Base-by-base conservation (phyloP, 1,140 invertebrate species). In the Euwallacea similis region DNA sequence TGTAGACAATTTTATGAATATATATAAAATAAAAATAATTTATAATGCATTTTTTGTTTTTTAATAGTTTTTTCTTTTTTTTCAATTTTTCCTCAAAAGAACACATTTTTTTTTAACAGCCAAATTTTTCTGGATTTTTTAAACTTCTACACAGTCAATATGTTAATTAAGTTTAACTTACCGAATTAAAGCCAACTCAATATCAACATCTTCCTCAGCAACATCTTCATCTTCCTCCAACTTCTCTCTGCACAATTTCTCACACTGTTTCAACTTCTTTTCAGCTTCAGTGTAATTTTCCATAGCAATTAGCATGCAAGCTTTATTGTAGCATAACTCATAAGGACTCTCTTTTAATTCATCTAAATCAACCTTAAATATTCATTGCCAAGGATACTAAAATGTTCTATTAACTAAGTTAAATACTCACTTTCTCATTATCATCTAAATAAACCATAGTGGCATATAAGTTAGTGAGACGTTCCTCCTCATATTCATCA, bases 401-500 rank as follows among this genome's bases (percentile, higher is more conserved):
- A 33, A 33, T 33, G 21, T 33, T 33, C 1, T 33, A 33, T 33
- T 33, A 53, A 53, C 0, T 53, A 42, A 58, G 33, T 33, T 33
- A 33, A 42, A 58, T n/a, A 46, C n/a, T 42, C 83, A 90, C 89
- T 47, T 86, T 87, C 75, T 85, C 85, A 69, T 86, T 83, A 54
- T 83, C 73, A n/a, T 85, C 83, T n/a, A 97, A 82, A 76, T 93
- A 91, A 15, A 93, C 91, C 53, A 93, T 85, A 63, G 95, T 95
- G 11, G 96, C 96, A 67, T 92, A 88, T 76, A 98, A 87, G 85
- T 98, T 98, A 0, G 96, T 93, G 81, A 94, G 88, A 59, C 96
- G 87, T 83, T 98, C 96, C 81, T 94, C 90, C 80, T 97, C 95
- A 87, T 95, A 98, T 66, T 98, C 95, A 72, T 97, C 94, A 85